Percentiles rank a stretch among this genome's conserved stretches.
These are phyloP conservation scores for Anas capensis DNA, from an alignment of 2,797 vertebrate species.

Conservation along the genomic window DNA sequence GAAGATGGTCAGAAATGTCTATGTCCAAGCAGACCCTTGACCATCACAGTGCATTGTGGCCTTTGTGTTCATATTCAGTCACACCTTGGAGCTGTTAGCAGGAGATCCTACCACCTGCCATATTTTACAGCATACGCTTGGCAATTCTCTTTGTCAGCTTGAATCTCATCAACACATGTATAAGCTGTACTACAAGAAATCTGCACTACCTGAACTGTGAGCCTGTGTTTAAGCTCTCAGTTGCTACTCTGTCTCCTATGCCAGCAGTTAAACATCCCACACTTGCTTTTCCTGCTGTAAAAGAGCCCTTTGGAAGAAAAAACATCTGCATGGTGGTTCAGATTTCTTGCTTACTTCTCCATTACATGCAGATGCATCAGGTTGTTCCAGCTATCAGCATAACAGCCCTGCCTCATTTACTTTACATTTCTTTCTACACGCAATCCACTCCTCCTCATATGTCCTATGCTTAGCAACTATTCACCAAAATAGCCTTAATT, in stretches of 20 bases:
- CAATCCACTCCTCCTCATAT: not conserved
- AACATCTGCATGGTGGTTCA: too few relatives aligned
- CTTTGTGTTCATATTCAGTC: not conserved
- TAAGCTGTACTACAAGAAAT: not conserved
- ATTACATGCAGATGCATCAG: not conserved
- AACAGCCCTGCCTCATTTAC: not conserved
- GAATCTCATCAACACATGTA: not conserved
- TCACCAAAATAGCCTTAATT: not conserved
- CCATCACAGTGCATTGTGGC: not conserved
- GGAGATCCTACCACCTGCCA: not conserved
- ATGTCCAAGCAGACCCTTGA: not conserved
- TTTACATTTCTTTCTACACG: not conserved
- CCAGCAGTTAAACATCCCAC: too few relatives aligned
- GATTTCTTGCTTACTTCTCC: not conserved
- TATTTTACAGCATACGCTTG: not conserved
- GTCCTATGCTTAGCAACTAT: not conserved
- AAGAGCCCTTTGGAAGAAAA: not conserved
- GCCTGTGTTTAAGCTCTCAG: not conserved
- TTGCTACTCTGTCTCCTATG: not conserved
- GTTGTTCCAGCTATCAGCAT: not conserved
- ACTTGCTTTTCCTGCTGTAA: not conserved
- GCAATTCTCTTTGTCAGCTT: not conserved
- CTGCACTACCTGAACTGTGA: not conserved
- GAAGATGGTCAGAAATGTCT: not conserved
- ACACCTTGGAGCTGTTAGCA: not conserved